phyloP scores from a whole-genome alignment of 2,797 vertebrate species.

The Lacerta agilis region DNA sequence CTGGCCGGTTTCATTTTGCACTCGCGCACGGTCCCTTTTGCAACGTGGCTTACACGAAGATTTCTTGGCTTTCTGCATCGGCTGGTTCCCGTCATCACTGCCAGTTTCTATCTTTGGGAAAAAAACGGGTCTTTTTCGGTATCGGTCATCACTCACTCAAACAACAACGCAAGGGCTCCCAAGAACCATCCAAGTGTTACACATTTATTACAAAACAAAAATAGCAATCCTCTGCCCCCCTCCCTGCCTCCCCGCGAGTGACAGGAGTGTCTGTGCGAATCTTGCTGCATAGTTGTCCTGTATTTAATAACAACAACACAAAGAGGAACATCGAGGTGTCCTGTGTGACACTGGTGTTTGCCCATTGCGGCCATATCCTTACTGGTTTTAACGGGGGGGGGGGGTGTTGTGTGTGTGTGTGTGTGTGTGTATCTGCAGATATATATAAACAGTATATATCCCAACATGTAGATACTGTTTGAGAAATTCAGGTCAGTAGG shows the following conservation, averaged over 20 bases:
- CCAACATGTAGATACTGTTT: constrained; percentile 3
- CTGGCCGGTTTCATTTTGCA: neutral
- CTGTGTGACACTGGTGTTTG: neutral
- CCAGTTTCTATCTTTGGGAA: constrained; percentile 37
- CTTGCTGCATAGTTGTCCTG: neutral
- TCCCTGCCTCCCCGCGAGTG: too few relatives aligned
- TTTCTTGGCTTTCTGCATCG: neutral
- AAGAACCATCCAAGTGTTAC: neutral
- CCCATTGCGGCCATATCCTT: neutral
- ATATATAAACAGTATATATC: neutral
- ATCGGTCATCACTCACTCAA: neutral
- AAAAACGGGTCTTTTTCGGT: constrained; percentile 23
- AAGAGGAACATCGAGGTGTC: neutral
- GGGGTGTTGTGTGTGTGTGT: neutral
- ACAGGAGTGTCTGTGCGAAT: neutral
- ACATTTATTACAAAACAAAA: neutral
- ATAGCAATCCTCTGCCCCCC: neutral
- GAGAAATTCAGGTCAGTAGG: neutral
- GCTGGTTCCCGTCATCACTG: neutral
- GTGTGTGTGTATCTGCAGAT: neutral
- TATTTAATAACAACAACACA: neutral
- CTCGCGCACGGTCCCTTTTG: neutral
- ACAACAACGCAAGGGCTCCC: constrained; percentile 18
- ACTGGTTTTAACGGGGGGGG: neutral
- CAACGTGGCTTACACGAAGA: neutral